These are phyloP conservation scores for Microhierax caerulescens DNA, from an alignment of 2,797 vertebrate genomes.

Conservation along the genomic window DNA sequence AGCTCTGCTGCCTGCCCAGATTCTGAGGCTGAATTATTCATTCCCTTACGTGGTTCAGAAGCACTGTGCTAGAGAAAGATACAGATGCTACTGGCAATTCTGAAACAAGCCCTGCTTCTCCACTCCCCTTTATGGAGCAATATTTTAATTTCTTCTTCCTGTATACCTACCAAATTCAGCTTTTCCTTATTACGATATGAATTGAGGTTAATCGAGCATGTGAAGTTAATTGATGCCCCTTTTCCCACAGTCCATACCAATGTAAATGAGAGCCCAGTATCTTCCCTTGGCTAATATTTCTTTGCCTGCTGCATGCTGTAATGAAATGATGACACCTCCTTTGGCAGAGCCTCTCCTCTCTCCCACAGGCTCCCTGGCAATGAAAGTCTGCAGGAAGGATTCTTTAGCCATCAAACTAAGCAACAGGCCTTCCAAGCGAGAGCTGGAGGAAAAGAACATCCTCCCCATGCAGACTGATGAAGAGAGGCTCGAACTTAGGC, in stretches of 20 bases:
- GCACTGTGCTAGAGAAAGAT: not conserved
- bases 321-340: constrained; percentile 17
- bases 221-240: not conserved
- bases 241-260: not conserved
- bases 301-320: not conserved
- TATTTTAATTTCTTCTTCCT: not conserved
- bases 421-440: constrained; percentile 94
- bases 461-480: constrained; percentile 95
- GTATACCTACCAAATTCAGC: not conserved
- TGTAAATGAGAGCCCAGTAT: not conserved
- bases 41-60: not conserved
- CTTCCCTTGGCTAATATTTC: not conserved
- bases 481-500: constrained; percentile 91
- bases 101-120: not conserved
- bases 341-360: constrained; percentile 29
- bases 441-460: constrained; percentile 98
- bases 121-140: not conserved
- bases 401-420: constrained; percentile 97
- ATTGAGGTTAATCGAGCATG: not conserved
- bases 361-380: constrained; percentile 87
- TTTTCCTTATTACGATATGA: not conserved
- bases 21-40: not conserved
- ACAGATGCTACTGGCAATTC: not conserved
- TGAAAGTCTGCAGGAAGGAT: constrained; percentile 96
- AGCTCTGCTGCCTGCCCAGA: not conserved